Base-by-base conservation (phyloP, 2,113 vertebrate genomes). In the Larimichthys crocea region DNA sequence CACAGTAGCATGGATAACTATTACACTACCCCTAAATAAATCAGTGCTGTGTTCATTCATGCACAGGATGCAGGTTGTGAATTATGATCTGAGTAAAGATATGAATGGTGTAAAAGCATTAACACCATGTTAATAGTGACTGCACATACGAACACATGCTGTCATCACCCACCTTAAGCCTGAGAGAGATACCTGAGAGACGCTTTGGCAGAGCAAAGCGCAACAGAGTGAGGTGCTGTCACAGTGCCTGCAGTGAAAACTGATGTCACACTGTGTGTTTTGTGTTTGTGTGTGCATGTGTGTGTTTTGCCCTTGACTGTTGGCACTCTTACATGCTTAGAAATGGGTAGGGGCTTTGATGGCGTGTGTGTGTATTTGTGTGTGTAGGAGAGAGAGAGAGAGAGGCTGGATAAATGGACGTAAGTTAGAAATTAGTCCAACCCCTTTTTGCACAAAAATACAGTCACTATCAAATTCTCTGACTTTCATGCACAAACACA, bases 251-350 rank as follows among this genome's bases (percentile, higher is more conserved):
- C 59, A 80, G 82, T 75, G 62, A 60, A 60, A 57, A 50, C 74
- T 31, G 74, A 67, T 81, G 81, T 82, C 65, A 84, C 78, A 52
- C 76, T 26, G 70, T 79, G 66, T 74, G 31, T 61, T 17, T 16
- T 79, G 35, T 79, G 55, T 63, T 5, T 57, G 17, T 69, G 52
- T 59, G 44, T 10, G 22, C 46, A 9, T 62, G 31, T 52, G 48
- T 48, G 50, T 68, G 31, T 81, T 83, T 79, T 86, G 69, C 76
- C 78, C 85, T 83, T 83, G 70, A 82, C 75, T 60, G 66, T 63
- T 52, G 74, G 64, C 79, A 73, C 9, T 73, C 40, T 42, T n/a
- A 15, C 14, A 49, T 55, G 60, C 44, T 81, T 3, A 4, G 74
- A 75, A 60, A 73, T 56, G 46, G 46, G 56, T 14, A 71, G 40